Conservation (phyloP, 2,113 vertebrate species). For the Protobothrops flavoviridis region DNA sequence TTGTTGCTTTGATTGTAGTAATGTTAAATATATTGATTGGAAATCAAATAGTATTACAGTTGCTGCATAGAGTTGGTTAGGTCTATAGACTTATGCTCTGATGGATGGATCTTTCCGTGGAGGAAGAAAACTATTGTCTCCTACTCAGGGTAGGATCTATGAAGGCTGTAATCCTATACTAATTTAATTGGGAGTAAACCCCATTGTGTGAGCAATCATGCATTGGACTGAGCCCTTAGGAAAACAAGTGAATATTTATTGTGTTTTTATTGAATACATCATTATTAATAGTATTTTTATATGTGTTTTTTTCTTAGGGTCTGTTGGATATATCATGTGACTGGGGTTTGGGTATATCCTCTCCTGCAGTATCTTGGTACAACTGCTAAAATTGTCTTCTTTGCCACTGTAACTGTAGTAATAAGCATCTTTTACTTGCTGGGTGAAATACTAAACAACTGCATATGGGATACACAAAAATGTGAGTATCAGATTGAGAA, state of each 20-base stretch:
- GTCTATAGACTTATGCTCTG: neutral
- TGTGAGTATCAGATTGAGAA: constrained; percentile 70
- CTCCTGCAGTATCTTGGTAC: constrained; percentile 87
- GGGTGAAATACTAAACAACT: constrained; percentile 92
- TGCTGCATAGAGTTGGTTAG: neutral
- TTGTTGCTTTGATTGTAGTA: neutral
- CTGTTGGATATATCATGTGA: constrained; percentile 95
- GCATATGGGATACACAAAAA: constrained; percentile 91
- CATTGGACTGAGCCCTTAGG: neutral
- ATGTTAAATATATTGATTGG: neutral
- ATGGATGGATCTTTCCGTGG: neutral
- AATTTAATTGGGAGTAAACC: neutral
- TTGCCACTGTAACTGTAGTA: constrained; percentile 74
- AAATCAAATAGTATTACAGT: neutral
- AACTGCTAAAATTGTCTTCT: constrained; percentile 82
- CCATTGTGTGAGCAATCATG: neutral
- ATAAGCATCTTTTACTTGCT: constrained; percentile 87
- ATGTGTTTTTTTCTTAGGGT: constrained; percentile 77
- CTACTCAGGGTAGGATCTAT: too few relatives aligned
- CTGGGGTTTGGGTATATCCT: constrained; percentile 95
- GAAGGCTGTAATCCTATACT: too few relatives aligned
- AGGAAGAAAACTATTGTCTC: neutral
- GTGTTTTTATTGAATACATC: neutral
- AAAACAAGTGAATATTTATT: neutral
- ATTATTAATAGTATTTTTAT: constrained; percentile 10